Evolutionary conservation across 2,797 vertebrate species (phyloP), one percentile per base, ranked within the genome.

Genomic region (Synaphobranchus kaupii): DNA sequence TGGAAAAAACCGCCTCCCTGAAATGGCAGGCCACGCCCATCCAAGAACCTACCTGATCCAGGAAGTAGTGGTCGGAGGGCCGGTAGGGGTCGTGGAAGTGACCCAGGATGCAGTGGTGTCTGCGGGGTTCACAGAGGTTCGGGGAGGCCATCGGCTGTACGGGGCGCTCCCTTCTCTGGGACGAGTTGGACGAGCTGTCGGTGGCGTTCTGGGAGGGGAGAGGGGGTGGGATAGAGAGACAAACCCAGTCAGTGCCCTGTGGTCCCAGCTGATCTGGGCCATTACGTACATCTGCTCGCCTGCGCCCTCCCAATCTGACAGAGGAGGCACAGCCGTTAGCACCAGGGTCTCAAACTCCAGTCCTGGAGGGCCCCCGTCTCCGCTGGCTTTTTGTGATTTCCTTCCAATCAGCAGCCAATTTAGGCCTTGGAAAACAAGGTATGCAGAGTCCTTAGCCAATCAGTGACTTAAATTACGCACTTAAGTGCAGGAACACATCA

Each of bases 121-220:
- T 95, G n/a, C 96, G 96, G 86, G 96, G 94, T 89, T 98, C 97
- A 17, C 96, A 97, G 90, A 97, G 96, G 58, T 93, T 92, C 88
- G 97, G 96, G 52, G 97, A 97, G 25, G 97, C 95, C 89, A 97
- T 92, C 4, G 96, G 93, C 90, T 96, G 95, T 86, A 96, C 88
- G 31, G 95, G 93, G 50, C 95, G 95, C 89, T 99, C 98, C 91
- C 96, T 97, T 95, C 96, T 97, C 92, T 98, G 98, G 84, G 98
- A 99, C n/a, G 98, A 99, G 94, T 97, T 99, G 86, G 98, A 99
- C 84, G 98, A 99, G 94, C 97, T 99, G 92, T 99, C 98, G n/a
- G 98, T 99, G 90, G 98, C 97, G 31, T 97, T 98, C 98, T 99
- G 93, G 8, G 84, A 84, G 87, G 84, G 1, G 50, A 83, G 1